Evolutionary conservation across 2,113 vertebrate species (phyloP).

Genomic region (Drymodes brunneopygia): DNA sequence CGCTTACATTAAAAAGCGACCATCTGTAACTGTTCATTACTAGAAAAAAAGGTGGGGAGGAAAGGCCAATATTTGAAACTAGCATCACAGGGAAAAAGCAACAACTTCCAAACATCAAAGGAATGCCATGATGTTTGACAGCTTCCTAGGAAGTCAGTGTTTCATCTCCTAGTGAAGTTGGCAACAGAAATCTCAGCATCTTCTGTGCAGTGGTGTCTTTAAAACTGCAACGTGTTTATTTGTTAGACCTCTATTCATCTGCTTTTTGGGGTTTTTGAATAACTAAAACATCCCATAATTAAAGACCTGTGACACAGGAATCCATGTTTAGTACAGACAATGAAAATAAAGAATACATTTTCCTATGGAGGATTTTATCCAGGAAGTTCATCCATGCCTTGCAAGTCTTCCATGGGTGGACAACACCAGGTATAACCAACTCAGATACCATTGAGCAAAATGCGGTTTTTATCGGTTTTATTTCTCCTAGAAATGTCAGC

Average conservation of each 20-base stretch:
- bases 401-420: background rate
- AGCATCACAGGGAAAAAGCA: conserved; percentile 20
- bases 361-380: background rate
- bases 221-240: conserved; percentile 6
- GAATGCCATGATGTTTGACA: conserved; percentile 15
- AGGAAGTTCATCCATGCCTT: background rate
- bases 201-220: background rate
- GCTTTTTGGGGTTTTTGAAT: background rate
- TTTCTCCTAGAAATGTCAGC: conserved; percentile 60
- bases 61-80: conserved; percentile 43
- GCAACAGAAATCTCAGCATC: conserved; percentile 20
- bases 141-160: conserved; percentile 29
- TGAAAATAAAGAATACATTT: background rate
- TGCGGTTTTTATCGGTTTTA: conserved; percentile 5
- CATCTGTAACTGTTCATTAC: conserved; percentile 48
- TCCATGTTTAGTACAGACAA: background rate
- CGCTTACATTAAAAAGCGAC: conserved; percentile 57
- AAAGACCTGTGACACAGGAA: background rate
- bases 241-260: background rate
- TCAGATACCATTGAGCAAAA: conserved; percentile 45
- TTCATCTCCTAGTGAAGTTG: conserved; percentile 28
- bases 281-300: background rate
- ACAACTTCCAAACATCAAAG: conserved; percentile 53
- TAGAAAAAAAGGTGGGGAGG: background rate
- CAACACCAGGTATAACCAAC: background rate